Conservation (phyloP, 2,113 vertebrate genomes). For the Otocyon megalotis region DNA sequence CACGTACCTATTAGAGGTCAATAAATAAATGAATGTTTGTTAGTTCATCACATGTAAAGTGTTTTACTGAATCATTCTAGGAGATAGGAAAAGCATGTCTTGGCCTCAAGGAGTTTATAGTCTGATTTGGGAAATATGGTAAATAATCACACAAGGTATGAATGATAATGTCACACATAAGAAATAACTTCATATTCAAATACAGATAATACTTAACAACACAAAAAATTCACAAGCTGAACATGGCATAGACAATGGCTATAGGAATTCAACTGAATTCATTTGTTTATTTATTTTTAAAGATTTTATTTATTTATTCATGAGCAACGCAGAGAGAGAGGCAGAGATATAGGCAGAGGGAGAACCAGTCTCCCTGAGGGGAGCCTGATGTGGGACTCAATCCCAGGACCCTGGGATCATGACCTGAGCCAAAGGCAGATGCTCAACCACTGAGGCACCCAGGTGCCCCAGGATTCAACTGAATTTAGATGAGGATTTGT, state of each 20-base stretch:
- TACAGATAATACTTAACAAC: background rate
- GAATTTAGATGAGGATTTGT: background rate
- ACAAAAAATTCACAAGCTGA: background rate
- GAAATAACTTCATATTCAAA: background rate
- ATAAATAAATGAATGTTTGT: background rate
- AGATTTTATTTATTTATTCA: too few species aligned
- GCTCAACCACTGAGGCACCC: too few species aligned
- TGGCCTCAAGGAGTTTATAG: background rate
- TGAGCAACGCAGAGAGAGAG: too few species aligned
- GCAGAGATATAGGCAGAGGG: too few species aligned
- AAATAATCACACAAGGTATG: background rate
- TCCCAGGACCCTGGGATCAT: too few species aligned
- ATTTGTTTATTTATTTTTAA: too few species aligned
- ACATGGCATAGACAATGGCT: background rate
- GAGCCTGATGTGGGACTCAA: too few species aligned
- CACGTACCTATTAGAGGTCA: background rate
- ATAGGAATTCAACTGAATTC: background rate
- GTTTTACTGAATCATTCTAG: background rate
- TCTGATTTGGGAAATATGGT: background rate
- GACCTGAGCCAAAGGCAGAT: too few species aligned
- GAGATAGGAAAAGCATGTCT: background rate
- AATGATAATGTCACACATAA: background rate
- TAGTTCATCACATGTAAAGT: background rate
- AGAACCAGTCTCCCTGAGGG: too few species aligned
- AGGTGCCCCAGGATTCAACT: background rate